Evolutionary conservation across 2,888 invertebrate genomes (phyloP).

Genomic region (Hesperia comma): DNA sequence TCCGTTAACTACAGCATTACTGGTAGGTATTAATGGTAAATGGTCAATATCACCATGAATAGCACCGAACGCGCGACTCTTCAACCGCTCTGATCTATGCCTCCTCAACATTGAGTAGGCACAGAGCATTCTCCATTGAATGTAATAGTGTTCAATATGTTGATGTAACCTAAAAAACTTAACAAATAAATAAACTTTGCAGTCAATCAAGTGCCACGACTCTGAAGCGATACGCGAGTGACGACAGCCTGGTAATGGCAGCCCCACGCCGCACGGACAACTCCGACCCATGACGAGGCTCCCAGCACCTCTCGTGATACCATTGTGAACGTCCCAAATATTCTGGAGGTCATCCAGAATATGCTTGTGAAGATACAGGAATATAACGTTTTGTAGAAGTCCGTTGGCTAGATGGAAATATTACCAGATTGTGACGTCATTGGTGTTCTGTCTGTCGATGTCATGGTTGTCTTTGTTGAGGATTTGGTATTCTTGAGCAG

Average conservation of each 20-base stretch:
- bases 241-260: slow-evolving; percentile 77
- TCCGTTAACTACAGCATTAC: no score
- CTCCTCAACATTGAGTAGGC: no score
- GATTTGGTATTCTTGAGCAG: no score
- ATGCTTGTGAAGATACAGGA: background rate
- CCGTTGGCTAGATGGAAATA: background rate
- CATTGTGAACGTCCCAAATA: background rate
- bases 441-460: background rate
- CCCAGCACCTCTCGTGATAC: background rate
- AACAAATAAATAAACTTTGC: background rate
- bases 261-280: slow-evolving; percentile 60
- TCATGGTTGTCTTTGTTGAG: background rate
- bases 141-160: no score
- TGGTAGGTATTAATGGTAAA: no score
- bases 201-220: slow-evolving; percentile 59
- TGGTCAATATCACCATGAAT: no score
- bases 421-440: background rate
- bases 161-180: no score
- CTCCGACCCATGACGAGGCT: slow-evolving; percentile 58
- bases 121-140: no score
- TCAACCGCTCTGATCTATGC: no score
- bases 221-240: slow-evolving; percentile 77
- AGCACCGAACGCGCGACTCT: no score
- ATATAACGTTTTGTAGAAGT: background rate
- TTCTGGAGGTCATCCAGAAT: background rate